A percentile compares a stretch with the other conserved stretches of the same genome.
These are phyloP conservation scores for Bellardia pandia DNA, from an alignment of 2,888 invertebrate genomes.

Conservation along the genomic window DNA sequence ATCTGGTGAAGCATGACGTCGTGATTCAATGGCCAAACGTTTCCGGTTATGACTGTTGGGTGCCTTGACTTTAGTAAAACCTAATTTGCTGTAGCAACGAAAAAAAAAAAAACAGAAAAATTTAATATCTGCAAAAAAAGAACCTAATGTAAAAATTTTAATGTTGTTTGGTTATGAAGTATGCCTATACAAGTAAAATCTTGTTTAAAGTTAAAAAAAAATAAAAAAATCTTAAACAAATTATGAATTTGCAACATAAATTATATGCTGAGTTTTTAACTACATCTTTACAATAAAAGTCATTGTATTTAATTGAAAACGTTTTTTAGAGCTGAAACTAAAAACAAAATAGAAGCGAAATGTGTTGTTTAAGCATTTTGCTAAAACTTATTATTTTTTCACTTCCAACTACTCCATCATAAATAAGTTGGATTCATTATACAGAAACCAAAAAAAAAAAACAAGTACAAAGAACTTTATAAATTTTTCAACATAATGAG, in stretches of 20 bases:
- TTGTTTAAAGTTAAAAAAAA: slow-evolving; percentile 1
- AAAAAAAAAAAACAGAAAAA: slow-evolving; percentile 45
- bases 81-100: slow-evolving; percentile 86
- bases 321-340: slow-evolving; percentile 7
- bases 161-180: not conserved
- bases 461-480: slow-evolving; percentile 41
- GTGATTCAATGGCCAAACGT: slow-evolving; percentile 90
- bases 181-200: not conserved
- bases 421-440: slow-evolving; percentile 53
- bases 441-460: slow-evolving; percentile 3
- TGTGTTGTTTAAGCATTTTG: not conserved
- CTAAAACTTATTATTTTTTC: not conserved
- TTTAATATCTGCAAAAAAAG: slow-evolving; percentile 14
- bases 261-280: slow-evolving; percentile 41
- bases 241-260: slow-evolving; percentile 62
- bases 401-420: slow-evolving; percentile 17
- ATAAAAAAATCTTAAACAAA: not conserved
- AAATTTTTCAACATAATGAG: slow-evolving; percentile 61
- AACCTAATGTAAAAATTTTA: slow-evolving; percentile 5
- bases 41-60: slow-evolving; percentile 92
- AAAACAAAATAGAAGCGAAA: not conserved
- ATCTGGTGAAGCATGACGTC: slow-evolving; percentile 88
- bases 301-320: slow-evolving; percentile 51
- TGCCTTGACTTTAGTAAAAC: slow-evolving; percentile 89
- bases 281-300: not conserved